Conservation (phyloP, 2,888 invertebrate species). For the Tanypteryx hageni region DNA sequence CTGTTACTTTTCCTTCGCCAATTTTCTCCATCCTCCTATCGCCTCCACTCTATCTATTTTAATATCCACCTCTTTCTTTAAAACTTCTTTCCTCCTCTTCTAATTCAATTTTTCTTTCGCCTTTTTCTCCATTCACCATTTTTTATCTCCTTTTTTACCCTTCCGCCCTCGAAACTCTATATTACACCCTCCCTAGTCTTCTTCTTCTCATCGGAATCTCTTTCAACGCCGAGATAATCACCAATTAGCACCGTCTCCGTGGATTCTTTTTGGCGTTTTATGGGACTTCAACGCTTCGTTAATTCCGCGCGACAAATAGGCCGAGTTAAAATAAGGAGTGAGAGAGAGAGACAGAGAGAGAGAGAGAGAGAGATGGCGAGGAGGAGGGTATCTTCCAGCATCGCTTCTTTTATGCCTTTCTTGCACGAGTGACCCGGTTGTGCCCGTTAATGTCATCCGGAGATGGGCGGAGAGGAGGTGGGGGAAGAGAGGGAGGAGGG, state of each 20-base stretch:
- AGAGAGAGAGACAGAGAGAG: background rate
- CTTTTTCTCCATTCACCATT: background rate
- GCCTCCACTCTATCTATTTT: too few relatives aligned
- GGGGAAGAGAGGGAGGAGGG: too few relatives aligned
- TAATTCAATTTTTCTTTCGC: background rate
- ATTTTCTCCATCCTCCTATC: too few relatives aligned
- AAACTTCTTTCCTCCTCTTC: background rate
- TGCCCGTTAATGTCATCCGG: too few relatives aligned
- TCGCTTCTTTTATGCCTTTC: background rate
- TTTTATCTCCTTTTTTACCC: background rate
- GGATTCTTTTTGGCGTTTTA: constrained; percentile 51
- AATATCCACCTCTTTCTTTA: too few relatives aligned
- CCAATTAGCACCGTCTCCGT: constrained; percentile 52
- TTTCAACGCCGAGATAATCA: constrained; percentile 62
- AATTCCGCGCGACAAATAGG: constrained; percentile 51
- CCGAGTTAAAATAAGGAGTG: background rate
- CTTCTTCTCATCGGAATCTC: constrained; percentile 41
- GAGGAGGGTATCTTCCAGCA: background rate
- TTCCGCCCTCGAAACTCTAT: background rate
- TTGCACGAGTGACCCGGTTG: too few relatives aligned
- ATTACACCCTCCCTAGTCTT: background rate
- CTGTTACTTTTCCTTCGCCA: too few relatives aligned
- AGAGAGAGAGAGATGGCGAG: background rate
- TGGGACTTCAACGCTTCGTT: constrained; percentile 63
- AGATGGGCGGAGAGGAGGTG: too few relatives aligned